A percentile compares a stretch with the other conserved stretches of the same genome.
These are phyloP conservation scores for Phania funesta DNA, from an alignment of 2,888 invertebrate genomes.

Conservation along the genomic window DNA sequence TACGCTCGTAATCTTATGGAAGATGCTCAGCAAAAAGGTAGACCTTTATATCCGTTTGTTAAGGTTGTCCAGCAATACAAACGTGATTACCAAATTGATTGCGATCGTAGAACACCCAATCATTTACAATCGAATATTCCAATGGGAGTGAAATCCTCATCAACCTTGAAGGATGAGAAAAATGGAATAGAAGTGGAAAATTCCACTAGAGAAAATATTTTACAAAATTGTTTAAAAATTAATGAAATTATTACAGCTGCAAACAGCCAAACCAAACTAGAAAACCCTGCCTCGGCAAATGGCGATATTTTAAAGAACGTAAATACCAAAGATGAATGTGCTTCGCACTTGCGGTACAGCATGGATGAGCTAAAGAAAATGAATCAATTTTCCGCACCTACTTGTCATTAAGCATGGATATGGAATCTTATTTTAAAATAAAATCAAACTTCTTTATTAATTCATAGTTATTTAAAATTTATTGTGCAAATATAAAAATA, in stretches of 20 bases:
- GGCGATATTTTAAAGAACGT: neutral
- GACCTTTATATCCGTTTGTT: slow-evolving; percentile 76
- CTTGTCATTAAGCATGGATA: slow-evolving; percentile 52
- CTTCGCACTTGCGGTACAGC: slow-evolving; percentile 65
- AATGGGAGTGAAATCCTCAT: slow-evolving; percentile 73
- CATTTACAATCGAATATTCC: slow-evolving; percentile 75
- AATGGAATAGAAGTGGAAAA: slow-evolving; percentile 15
- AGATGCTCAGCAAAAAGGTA: slow-evolving; percentile 73
- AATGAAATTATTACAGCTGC: slow-evolving; percentile 63
- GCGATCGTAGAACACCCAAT: slow-evolving; percentile 71
- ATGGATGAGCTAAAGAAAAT: slow-evolving; percentile 68
- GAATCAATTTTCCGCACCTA: slow-evolving; percentile 65
- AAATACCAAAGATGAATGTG: slow-evolving; percentile 21
- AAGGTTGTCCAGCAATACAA: slow-evolving; percentile 74
- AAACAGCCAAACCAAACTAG: neutral
- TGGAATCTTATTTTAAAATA: neutral
- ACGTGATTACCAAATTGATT: slow-evolving; percentile 73
- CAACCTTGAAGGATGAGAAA: neutral
- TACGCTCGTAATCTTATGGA: slow-evolving; percentile 74
- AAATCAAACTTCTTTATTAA: neutral
- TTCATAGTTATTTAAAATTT: slow-evolving; percentile 27
- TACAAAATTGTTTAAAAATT: slow-evolving; percentile 69
- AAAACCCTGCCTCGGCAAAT: neutral
- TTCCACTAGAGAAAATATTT: slow-evolving; percentile 49
- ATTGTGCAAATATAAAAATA: slow-evolving; percentile 33